Evolutionary conservation across 2,113 vertebrate species (phyloP).

Genomic region (Apistogramma diplotaenia): DNA sequence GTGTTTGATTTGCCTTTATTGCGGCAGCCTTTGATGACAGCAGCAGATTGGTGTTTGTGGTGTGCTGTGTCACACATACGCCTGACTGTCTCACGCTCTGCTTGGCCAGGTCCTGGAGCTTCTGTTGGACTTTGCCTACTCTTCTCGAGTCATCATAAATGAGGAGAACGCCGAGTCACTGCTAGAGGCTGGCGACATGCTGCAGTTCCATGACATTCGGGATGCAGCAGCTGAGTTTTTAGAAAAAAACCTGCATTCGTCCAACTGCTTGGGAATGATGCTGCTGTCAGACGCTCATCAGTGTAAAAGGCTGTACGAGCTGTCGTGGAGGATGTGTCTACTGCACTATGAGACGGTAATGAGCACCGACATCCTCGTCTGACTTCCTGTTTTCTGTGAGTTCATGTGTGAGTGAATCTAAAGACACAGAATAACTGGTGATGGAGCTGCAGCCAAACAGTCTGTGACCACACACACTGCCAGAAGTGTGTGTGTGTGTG

Average conservation of each 20-base stretch:
- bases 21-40: no score
- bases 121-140: conserved; percentile 92
- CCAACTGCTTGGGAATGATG: conserved; percentile 96
- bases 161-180: conserved; percentile 94
- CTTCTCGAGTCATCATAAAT: conserved; percentile 89
- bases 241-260: conserved; percentile 88
- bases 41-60: no score
- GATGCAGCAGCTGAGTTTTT: conserved; percentile 91
- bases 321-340: conserved; percentile 94
- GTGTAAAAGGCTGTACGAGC: conserved; percentile 88
- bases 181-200: conserved; percentile 92
- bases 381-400: neutral
- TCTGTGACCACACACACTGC: no score
- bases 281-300: conserved; percentile 92
- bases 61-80: neutral
- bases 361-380: neutral
- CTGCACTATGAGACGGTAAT: conserved; percentile 86
- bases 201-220: conserved; percentile 92
- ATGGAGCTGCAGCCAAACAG: no score
- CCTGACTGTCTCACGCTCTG: neutral
- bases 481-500: no score
- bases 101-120: conserved; percentile 83
- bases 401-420: neutral
- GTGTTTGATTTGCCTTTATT: no score
- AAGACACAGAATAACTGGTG: no score